Evolutionary conservation across 2,113 vertebrate species (phyloP).

Genomic region (Parus major): DNA sequence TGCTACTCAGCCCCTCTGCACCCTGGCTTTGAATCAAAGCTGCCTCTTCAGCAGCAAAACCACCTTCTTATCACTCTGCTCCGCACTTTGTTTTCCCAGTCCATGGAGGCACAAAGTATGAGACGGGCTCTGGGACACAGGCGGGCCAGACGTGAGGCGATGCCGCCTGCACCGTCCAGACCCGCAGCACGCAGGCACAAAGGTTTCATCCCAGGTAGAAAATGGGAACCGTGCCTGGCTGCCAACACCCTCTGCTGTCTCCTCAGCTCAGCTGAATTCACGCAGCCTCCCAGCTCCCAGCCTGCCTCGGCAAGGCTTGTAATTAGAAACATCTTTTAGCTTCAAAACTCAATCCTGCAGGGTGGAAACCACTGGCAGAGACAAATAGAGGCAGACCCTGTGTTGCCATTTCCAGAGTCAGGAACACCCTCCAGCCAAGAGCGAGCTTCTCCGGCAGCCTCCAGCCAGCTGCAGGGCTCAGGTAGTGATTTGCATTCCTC

Average conservation of each 20-base stretch:
- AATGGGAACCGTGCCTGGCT: background rate
- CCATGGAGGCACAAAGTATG: background rate
- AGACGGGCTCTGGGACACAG: fast-evolving
- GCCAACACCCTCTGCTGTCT: background rate
- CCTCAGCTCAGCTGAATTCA: background rate
- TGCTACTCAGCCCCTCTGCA: background rate
- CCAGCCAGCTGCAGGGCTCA: background rate
- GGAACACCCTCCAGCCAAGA: background rate
- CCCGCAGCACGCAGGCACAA: fast-evolving
- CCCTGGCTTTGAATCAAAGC: fast-evolving
- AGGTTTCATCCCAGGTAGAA: background rate
- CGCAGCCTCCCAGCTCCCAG: background rate
- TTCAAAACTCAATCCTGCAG: background rate
- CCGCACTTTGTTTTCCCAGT: background rate
- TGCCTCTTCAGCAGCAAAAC: background rate
- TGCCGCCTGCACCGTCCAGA: fast-evolving
- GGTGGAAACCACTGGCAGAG: background rate
- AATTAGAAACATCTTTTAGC: constrained; percentile 24
- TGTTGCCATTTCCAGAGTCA: background rate
- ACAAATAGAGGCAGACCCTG: background rate
- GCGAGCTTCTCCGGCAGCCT: background rate
- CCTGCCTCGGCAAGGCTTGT: background rate
- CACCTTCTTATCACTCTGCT: background rate
- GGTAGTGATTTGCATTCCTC: background rate
- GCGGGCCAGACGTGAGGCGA: background rate